Evolutionary conservation across 2,888 invertebrate genomes (phyloP).

Genomic region (Meta bourneti): DNA sequence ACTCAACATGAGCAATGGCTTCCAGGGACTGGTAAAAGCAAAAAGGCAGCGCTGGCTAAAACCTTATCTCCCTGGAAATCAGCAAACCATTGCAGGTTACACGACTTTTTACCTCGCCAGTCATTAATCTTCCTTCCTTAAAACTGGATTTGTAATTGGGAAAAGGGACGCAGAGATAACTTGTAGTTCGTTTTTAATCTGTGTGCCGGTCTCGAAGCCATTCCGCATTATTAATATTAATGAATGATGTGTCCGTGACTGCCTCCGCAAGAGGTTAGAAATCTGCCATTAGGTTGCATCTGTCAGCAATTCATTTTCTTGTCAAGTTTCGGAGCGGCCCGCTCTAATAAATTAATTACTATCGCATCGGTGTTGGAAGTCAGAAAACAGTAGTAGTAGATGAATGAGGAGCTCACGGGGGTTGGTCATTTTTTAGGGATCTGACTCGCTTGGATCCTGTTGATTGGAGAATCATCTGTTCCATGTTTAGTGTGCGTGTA

Average conservation of each 20-base stretch:
- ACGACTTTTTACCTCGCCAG: conserved; percentile 72
- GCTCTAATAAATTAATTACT: conserved; percentile 74
- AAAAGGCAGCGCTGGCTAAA: conserved; percentile 47
- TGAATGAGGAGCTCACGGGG: background rate
- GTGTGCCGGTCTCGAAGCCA: conserved; percentile 42
- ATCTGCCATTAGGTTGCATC: conserved; percentile 59
- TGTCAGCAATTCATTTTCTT: conserved; percentile 75
- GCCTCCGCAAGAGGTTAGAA: conserved; percentile 43
- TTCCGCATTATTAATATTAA: conserved; percentile 76
- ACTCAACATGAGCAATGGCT: conserved; percentile 68
- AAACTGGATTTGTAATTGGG: conserved; percentile 75
- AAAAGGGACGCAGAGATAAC: conserved; percentile 71
- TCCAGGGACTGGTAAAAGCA: conserved; percentile 24
- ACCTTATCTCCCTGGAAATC: conserved; percentile 67
- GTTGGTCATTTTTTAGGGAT: conserved; percentile 20
- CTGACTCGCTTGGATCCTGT: background rate
- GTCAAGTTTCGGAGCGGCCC: conserved; percentile 57
- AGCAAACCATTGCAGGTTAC: conserved; percentile 67
- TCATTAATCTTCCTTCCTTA: conserved; percentile 68
- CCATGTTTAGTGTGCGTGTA: background rate
- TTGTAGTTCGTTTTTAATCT: conserved; percentile 73
- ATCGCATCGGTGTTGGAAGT: conserved; percentile 62
- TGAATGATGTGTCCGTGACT: conserved; percentile 45
- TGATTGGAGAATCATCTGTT: background rate
- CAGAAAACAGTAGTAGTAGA: conserved; percentile 33